A percentile compares a stretch with the other conserved stretches of the same genome.
These are phyloP conservation scores for Triplophysa bombifrons DNA, from an alignment of 2,797 vertebrate species.

Conservation along the genomic window DNA sequence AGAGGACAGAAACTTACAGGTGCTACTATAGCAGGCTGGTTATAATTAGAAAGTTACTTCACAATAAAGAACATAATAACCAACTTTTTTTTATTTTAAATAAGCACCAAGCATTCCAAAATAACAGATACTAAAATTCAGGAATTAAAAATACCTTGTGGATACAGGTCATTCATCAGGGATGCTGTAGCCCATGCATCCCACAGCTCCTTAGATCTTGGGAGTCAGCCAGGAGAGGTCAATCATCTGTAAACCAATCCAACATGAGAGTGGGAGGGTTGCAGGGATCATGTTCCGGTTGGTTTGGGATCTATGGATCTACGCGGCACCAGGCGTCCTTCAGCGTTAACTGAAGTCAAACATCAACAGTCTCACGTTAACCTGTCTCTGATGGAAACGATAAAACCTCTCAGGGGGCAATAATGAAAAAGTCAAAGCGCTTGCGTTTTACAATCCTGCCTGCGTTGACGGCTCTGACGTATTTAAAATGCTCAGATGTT, in stretches of 20 bases:
- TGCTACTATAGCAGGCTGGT: too few relatives aligned
- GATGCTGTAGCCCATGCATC: slow-evolving; percentile 65
- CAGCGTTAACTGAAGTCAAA: slow-evolving; percentile 78
- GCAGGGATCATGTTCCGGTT: slow-evolving; percentile 82
- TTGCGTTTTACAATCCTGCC: background rate
- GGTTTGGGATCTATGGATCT: slow-evolving; percentile 78
- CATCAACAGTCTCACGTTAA: slow-evolving; percentile 79
- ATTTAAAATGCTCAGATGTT: background rate
- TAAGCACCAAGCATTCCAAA: background rate
- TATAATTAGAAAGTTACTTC: too few relatives aligned
- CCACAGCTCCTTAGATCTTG: slow-evolving; percentile 71
- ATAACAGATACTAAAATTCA: background rate
- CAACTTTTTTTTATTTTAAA: background rate
- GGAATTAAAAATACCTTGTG: background rate
- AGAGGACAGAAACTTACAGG: background rate
- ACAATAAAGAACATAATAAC: background rate
- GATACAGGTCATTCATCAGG: background rate
- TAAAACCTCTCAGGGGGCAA: slow-evolving; percentile 59
- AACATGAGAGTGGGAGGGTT: slow-evolving; percentile 71
- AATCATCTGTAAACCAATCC: slow-evolving; percentile 87
- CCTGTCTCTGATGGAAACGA: slow-evolving; percentile 69
- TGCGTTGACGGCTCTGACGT: background rate
- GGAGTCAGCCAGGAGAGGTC: slow-evolving; percentile 80
- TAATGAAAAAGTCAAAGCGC: slow-evolving; percentile 37
- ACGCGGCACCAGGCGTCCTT: slow-evolving; percentile 79